A percentile compares a stretch with the other conserved stretches of the same genome.
These are phyloP conservation scores for Papilio glaucus DNA, from an alignment of 1,140 invertebrate species.

Conservation along the genomic window DNA sequence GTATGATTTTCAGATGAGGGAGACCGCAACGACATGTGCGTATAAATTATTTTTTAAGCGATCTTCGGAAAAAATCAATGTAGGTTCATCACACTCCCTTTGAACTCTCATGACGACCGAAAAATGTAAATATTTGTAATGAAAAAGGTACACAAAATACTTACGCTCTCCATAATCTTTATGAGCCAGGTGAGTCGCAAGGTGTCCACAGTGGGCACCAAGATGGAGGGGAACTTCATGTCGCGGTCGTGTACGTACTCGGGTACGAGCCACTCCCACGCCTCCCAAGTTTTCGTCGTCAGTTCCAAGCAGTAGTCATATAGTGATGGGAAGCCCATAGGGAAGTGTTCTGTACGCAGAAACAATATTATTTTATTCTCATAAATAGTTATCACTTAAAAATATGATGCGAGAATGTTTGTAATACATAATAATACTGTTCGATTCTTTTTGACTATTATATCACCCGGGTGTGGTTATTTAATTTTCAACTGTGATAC, in stretches of 20 bases:
- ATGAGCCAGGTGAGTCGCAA: slow-evolving; percentile 91
- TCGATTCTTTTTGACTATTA: no score
- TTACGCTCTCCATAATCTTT: slow-evolving; percentile 89
- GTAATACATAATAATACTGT: no score
- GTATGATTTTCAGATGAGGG: no score
- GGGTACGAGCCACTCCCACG: slow-evolving; percentile 91
- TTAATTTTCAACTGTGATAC: no score
- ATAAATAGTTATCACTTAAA: slow-evolving; percentile 42
- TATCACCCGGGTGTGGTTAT: no score
- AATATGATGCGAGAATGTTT: no score
- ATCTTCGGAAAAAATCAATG: no score
- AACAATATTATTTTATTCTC: neutral
- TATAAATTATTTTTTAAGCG: no score
- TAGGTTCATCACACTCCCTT: no score
- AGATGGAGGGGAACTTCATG: slow-evolving; percentile 90
- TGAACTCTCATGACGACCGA: neutral
- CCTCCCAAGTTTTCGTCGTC: slow-evolving; percentile 89
- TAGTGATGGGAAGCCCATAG: slow-evolving; percentile 86
- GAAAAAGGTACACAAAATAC: slow-evolving; percentile 42
- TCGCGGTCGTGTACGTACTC: slow-evolving; percentile 89
- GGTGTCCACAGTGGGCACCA: slow-evolving; percentile 95
- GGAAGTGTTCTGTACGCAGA: slow-evolving; percentile 85
- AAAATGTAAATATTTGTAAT: neutral
- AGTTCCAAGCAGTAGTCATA: slow-evolving; percentile 93
- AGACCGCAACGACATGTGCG: no score